Base-by-base conservation (phyloP, 2,888 invertebrate species). In the Pristionchus exspectatus region DNA sequence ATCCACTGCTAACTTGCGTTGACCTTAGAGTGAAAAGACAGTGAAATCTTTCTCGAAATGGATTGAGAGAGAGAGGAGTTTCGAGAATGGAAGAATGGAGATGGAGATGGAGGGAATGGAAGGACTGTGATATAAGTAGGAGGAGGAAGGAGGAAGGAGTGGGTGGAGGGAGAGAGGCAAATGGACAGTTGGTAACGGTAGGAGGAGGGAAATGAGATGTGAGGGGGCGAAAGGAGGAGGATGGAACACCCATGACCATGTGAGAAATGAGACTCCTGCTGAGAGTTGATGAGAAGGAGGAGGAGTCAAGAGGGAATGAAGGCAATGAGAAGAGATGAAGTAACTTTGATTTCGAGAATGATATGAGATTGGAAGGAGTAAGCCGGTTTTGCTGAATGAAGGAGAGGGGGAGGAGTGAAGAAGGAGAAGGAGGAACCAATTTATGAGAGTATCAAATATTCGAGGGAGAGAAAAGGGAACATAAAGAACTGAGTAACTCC, bases 1-100 rank as follows among this genome's bases (percentile, higher is more conserved):
- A 77, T 77, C 77, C 77, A 77, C 77, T 77, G 77, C 77, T 77
- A 77, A 77, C 77, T 77, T 77, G 77, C 77, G 77, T 77, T 77
- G 77, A 77, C 77, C 77, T 77, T 77, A 77, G 77, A 44, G 85
- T 54, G 66, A 59, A 86, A 69, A 86, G 86, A 86, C 69, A 66
- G 59, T 77, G 77, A 77, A 77, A 77, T 77, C 77, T n/a, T 30
- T 38, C 59, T 21, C 59, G 69, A 66, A 87, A 74, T 30, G 74
- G 30, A 30, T 63, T 50, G 44, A 50, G 44, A 50, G 44, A 44
- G 44, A 30, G 33, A 30, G 50, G 66, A 87, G 72, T 74, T 54
- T 54, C 54, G 56, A 33, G 44, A 30, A 27, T 56, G 24, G 50
- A 69, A 50, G 72, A 72, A 88, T 59, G 77, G 59, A 74, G 21